These are phyloP conservation scores for Prosopocoilus inquinatus DNA, from an alignment of 2,888 invertebrate genomes.

Conservation along the genomic window DNA sequence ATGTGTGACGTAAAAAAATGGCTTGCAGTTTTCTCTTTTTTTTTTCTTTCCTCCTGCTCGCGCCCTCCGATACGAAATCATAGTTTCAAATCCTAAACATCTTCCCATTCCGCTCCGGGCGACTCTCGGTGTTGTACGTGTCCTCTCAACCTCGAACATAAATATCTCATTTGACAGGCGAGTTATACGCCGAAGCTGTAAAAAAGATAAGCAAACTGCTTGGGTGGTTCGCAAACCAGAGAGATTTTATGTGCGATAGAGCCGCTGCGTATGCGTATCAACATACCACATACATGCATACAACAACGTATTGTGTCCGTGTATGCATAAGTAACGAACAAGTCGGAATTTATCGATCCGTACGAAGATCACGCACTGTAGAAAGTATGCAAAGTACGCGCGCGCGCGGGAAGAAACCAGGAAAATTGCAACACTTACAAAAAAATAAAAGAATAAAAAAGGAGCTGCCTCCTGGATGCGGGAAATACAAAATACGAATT, in stretches of 20 bases:
- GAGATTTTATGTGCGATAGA: constrained; percentile 25
- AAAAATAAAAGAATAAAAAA: too few species aligned
- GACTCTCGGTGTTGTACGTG: not conserved
- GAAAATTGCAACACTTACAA: too few species aligned
- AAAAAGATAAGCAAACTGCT: constrained; percentile 30
- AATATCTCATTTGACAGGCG: constrained; percentile 31
- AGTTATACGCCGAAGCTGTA: constrained; percentile 31
- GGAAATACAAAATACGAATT: too few species aligned
- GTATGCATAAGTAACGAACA: constrained; percentile 25
- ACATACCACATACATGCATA: constrained; percentile 2
- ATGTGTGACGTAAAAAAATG: too few species aligned
- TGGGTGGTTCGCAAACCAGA: constrained; percentile 30
- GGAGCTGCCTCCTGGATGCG: too few species aligned
- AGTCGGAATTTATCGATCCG: constrained; percentile 30
- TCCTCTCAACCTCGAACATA: constrained; percentile 17
- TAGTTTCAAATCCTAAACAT: too few species aligned
- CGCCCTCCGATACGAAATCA: too few species aligned
- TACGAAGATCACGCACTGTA: constrained; percentile 19
- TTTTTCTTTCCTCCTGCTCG: too few species aligned
- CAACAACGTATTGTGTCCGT: not conserved
- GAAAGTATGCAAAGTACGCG: not conserved
- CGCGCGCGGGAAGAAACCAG: not conserved
- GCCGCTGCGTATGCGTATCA: constrained; percentile 20
- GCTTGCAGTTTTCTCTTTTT: too few species aligned
- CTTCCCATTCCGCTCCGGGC: too few species aligned